A percentile compares a stretch with the other conserved stretches of the same genome.
Conservation (phyloP, 2,888 invertebrate genomes). For the Erannis defoliaria region DNA sequence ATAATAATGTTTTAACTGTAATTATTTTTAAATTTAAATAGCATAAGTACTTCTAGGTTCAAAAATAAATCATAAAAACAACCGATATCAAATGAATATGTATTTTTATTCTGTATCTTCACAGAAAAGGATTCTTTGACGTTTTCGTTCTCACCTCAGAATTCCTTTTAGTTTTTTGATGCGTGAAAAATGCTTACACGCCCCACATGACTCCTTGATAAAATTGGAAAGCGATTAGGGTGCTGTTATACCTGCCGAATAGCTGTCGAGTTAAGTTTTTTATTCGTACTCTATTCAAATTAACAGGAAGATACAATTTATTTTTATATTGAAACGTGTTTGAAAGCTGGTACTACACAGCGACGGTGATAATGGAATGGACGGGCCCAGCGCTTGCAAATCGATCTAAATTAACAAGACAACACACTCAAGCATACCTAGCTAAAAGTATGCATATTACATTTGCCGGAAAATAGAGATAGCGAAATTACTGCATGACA, state of each 20-base stretch:
- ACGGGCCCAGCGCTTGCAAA: no score
- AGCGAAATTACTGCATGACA: no score
- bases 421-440: no score
- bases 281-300: slow-evolving; percentile 71
- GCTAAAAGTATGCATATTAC: no score
- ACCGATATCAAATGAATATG: slow-evolving; percentile 1
- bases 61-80: slow-evolving; percentile 8
- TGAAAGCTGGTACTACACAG: slow-evolving; percentile 64
- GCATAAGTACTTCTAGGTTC: not conserved
- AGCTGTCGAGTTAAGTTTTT: slow-evolving; percentile 56
- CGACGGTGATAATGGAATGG: no score
- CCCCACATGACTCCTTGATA: slow-evolving; percentile 59
- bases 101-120: slow-evolving; percentile 11
- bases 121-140: slow-evolving; percentile 9
- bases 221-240: slow-evolving; percentile 67
- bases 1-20: not conserved
- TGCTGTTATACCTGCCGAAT: slow-evolving; percentile 55
- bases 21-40: not conserved
- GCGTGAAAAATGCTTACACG: slow-evolving; percentile 61
- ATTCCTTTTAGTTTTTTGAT: slow-evolving; percentile 52
- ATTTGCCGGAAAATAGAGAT: no score
- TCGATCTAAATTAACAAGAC: no score
- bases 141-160: slow-evolving; percentile 40
- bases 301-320: slow-evolving; percentile 54
- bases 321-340: no score